These are phyloP conservation scores for Aptenodytes forsteri DNA, from an alignment of 2,113 vertebrate species.

Conservation along the genomic window DNA sequence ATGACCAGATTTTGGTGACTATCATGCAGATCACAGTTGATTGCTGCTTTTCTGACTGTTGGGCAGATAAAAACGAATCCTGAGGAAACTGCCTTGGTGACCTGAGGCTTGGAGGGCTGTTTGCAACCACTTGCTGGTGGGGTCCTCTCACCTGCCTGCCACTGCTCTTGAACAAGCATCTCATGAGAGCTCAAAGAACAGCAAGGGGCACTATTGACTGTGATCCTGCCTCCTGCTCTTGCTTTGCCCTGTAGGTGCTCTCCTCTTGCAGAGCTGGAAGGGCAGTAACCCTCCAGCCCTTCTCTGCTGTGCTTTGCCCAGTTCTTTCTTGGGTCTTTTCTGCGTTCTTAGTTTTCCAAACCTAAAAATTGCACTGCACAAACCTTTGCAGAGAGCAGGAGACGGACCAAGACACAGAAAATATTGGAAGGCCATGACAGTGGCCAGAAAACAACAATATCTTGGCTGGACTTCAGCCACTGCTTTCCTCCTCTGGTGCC, in stretches of 20 bases:
- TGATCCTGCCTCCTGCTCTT: not conserved
- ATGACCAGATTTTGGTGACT: not conserved
- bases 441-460: slow-evolving; percentile 80
- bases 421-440: slow-evolving; percentile 76
- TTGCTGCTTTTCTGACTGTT: not conserved
- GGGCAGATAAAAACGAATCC: not conserved
- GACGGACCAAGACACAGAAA: slow-evolving; percentile 79
- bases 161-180: not conserved
- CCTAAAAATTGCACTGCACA: not conserved
- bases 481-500: slow-evolving; percentile 75
- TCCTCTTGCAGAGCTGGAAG: not conserved
- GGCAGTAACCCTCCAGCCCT: not conserved
- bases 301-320: not conserved
- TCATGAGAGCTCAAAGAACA: not conserved
- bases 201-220: not conserved
- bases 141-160: not conserved
- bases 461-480: slow-evolving; percentile 82
- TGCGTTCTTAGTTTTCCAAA: not conserved
- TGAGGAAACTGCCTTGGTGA: not conserved
- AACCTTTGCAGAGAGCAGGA: slow-evolving; percentile 77
- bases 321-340: not conserved
- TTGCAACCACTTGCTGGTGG: not conserved
- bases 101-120: not conserved
- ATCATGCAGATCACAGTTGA: not conserved
- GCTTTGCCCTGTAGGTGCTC: accelerated